Percentiles rank a stretch among this genome's conserved stretches.
Conservation (phyloP, 2,888 invertebrate species). For the Pachliopta kotzebuea region DNA sequence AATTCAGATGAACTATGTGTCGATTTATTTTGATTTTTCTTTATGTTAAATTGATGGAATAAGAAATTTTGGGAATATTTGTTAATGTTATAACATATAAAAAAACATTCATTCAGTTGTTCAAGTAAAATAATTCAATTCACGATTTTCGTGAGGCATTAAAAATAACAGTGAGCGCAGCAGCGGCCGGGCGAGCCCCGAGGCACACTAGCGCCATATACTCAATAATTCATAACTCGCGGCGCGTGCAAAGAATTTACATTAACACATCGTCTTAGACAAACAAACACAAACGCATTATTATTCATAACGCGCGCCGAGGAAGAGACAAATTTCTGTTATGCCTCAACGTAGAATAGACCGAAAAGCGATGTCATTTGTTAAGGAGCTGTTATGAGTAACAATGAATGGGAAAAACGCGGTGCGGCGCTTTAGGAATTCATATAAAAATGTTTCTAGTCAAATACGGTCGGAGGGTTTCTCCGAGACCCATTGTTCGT, state of each 20-base stretch:
- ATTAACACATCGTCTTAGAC: constrained; percentile 62
- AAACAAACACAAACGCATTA: constrained; percentile 59
- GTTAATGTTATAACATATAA: neutral
- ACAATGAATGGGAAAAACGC: constrained; percentile 16
- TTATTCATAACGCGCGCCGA: constrained; percentile 43
- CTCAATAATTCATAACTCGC: constrained; percentile 69
- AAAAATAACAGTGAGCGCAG: neutral
- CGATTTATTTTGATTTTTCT: no score
- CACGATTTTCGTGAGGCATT: constrained; percentile 1
- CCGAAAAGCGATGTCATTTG: constrained; percentile 16
- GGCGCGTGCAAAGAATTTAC: constrained; percentile 63
- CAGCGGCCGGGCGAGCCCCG: constrained; percentile 8
- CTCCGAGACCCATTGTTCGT: no score
- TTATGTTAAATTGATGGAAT: no score
- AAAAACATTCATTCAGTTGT: neutral
- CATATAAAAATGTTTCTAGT: neutral
- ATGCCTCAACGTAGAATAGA: constrained; percentile 21
- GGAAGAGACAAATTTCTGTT: constrained; percentile 39
- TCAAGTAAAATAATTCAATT: neutral
- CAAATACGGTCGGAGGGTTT: no score
- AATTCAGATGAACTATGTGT: no score
- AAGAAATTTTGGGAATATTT: no score
- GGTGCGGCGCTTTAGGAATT: constrained; percentile 18
- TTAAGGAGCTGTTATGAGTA: constrained; percentile 14
- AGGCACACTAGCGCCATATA: constrained; percentile 40